Percentiles rank a stretch among this genome's conserved stretches.
These are phyloP conservation scores for Glandiceps talaboti DNA, from an alignment of 53 echinoderm and acorn worm genomes.

Conservation along the genomic window DNA sequence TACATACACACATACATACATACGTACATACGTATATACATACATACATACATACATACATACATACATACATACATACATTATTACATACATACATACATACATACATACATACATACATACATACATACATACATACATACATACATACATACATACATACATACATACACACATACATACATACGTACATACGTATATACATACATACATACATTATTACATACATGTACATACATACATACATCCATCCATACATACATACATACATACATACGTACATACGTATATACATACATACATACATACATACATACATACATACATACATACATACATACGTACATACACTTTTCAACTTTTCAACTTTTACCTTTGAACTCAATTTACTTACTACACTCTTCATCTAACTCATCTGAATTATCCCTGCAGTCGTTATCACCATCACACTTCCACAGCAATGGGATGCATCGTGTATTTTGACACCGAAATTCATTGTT, in stretches of 20 bases:
- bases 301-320: too few relatives aligned
- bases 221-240: too few relatives aligned
- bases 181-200: too few relatives aligned
- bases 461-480: conserved; percentile 6
- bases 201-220: too few relatives aligned
- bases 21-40: not conserved
- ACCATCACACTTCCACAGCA: not conserved
- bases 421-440: not conserved
- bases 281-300: too few relatives aligned
- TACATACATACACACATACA: conserved; percentile 1
- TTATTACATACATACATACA: not conserved
- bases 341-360: too few relatives aligned
- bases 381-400: not conserved
- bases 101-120: not conserved
- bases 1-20: not conserved
- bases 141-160: not conserved
- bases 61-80: not conserved
- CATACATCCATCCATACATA: too few relatives aligned
- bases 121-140: not conserved
- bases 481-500: conserved; percentile 13
- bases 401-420: not conserved
- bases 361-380: too few relatives aligned
- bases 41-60: not conserved
- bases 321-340: too few relatives aligned
- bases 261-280: too few relatives aligned